Evolutionary conservation across 2,888 invertebrate genomes (phyloP).

Genomic region (Metalampra italica): DNA sequence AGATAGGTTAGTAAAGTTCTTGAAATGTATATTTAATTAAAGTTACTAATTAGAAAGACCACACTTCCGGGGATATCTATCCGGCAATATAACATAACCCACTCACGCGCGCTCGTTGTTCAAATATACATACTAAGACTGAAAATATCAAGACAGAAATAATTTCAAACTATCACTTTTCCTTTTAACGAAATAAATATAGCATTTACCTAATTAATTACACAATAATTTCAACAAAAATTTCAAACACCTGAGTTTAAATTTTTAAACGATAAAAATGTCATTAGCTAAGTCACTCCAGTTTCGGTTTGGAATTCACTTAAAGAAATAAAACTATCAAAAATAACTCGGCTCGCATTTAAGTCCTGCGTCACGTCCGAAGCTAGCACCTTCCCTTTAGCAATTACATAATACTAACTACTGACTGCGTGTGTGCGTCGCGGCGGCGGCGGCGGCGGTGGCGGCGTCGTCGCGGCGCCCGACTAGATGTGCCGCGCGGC

Average conservation of each 20-base stretch:
- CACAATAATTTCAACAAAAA: slow-evolving; percentile 78
- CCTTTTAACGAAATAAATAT: slow-evolving; percentile 74
- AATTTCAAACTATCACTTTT: slow-evolving; percentile 72
- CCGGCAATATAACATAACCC: slow-evolving; percentile 45
- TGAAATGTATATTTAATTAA: slow-evolving; percentile 13
- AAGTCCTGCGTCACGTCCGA: slow-evolving; percentile 76
- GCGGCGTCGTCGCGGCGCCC: slow-evolving; percentile 23
- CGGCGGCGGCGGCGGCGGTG: slow-evolving; percentile 23
- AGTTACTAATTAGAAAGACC: slow-evolving; percentile 22
- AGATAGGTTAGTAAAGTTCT: slow-evolving; percentile 20
- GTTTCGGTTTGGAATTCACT: slow-evolving; percentile 72
- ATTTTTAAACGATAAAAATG: slow-evolving; percentile 65
- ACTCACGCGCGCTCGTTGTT: slow-evolving; percentile 57
- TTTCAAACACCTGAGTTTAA: slow-evolving; percentile 69
- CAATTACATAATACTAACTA: slow-evolving; percentile 76
- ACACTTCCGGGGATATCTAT: slow-evolving; percentile 34
- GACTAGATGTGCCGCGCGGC: slow-evolving; percentile 30
- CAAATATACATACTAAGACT: slow-evolving; percentile 43
- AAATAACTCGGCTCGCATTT: slow-evolving; percentile 76
- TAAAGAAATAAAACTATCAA: slow-evolving; percentile 78
- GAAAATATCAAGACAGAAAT: slow-evolving; percentile 77
- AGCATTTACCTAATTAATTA: slow-evolving; percentile 73
- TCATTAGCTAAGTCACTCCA: slow-evolving; percentile 72
- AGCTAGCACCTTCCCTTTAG: slow-evolving; percentile 78
- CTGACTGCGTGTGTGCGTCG: slow-evolving; percentile 61